Evolutionary conservation across 2,888 invertebrate species (phyloP).

Genomic region (Sinelater perroti): DNA sequence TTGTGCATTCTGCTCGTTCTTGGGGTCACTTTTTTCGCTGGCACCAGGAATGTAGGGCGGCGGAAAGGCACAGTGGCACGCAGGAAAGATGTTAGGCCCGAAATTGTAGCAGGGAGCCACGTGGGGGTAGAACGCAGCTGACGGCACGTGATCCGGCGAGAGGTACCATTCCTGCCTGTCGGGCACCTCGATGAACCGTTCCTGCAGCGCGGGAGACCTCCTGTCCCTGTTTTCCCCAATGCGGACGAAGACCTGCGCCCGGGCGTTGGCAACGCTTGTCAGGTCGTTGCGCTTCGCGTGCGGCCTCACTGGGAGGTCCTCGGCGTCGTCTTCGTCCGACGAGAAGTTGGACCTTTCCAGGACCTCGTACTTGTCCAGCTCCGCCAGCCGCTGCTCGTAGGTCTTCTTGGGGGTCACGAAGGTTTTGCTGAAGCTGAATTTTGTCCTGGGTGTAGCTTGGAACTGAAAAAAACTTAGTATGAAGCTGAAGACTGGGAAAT

Average conservation of each 20-base stretch:
- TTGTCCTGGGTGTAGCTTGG: neutral
- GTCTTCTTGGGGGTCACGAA: constrained; percentile 48
- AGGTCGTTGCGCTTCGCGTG: neutral
- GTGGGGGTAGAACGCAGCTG: no score
- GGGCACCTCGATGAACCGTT: neutral
- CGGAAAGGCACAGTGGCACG: no score
- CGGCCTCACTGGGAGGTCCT: neutral
- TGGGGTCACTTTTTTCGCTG: no score
- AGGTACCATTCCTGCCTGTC: no score
- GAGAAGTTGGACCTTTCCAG: constrained; percentile 49
- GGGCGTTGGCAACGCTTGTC: neutral
- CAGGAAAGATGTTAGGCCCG: neutral
- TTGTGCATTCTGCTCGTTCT: no score
- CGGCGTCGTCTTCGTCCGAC: constrained; percentile 22
- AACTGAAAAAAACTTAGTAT: neutral
- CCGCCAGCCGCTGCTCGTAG: constrained; percentile 41
- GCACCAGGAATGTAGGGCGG: no score
- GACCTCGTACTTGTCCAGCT: constrained; percentile 52
- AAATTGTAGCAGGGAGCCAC: neutral
- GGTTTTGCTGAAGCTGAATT: constrained; percentile 24
- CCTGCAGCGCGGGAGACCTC: neutral
- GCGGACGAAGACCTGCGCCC: neutral
- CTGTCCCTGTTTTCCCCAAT: neutral
- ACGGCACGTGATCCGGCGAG: no score
- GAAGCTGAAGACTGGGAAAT: no score